Percentiles rank a stretch among this genome's conserved stretches.
Evolutionary conservation across 2,113 vertebrate species (phyloP).

Genomic region (Damaliscus lunatus): DNA sequence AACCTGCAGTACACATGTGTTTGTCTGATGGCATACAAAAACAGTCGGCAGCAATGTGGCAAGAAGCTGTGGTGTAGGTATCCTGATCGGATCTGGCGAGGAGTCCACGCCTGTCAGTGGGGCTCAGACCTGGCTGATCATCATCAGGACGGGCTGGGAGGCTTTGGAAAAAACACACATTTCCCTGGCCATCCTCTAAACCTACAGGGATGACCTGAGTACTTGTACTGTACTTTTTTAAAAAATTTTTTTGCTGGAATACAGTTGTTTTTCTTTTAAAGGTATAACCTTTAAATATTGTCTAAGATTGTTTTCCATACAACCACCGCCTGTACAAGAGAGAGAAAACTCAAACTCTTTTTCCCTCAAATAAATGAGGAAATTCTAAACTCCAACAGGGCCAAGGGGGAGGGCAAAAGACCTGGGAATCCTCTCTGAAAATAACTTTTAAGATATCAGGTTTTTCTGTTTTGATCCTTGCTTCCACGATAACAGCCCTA

Average conservation of each 20-base stretch:
- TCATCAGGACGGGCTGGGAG: background rate
- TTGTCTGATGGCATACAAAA: background rate
- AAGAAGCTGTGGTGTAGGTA: fast-evolving
- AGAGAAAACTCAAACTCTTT: background rate
- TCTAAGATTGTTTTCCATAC: background rate
- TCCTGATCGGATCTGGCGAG: background rate
- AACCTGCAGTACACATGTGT: background rate
- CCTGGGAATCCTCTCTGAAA: background rate
- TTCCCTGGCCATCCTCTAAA: background rate
- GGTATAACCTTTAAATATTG: background rate
- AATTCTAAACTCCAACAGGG: background rate
- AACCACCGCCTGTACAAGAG: background rate
- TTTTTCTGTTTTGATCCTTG: slow-evolving; percentile 22
- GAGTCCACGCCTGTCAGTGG: background rate
- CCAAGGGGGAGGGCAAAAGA: background rate
- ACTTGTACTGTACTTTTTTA: background rate
- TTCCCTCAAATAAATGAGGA: background rate
- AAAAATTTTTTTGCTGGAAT: background rate
- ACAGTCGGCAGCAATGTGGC: fast-evolving
- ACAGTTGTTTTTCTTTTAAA: background rate
- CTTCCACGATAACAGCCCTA: background rate
- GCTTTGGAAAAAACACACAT: background rate
- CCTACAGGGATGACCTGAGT: background rate
- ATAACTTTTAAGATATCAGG: slow-evolving; percentile 16
- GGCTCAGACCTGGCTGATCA: background rate